Base-by-base conservation (phyloP, 2,797 vertebrate species). In the Notamacropus eugenii region DNA sequence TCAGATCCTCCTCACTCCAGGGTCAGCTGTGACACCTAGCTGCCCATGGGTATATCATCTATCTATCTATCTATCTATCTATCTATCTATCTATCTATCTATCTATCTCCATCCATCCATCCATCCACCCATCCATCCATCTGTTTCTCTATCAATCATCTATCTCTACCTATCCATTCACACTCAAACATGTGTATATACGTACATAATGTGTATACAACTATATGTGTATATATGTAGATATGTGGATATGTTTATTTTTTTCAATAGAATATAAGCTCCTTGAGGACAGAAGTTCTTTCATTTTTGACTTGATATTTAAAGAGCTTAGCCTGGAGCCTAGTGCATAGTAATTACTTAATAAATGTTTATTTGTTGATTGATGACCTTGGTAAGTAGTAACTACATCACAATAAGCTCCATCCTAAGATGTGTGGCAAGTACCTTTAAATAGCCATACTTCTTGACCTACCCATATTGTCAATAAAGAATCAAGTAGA, bases 311-410 rank as follows among this genome's bases (percentile, higher is more conserved):
- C 8, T 46, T 24, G 74, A 82, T 22, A 82, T 82, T 82, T 82
- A 82, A 82, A 46, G 29, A 10, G 40, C 22, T 82, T 46, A 82
- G 1, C 14, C 62, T 67, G 5, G 62, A 67, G 4, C 28, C 28
- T 93, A 57, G 90, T 40, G 24, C 11, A 90, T 96, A 97, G 92
- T 92, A 90, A 93, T 90, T 5, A 93, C 29, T 67, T 95, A 82
- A 93, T 95, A 74, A 74, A 82, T 46, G 9, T 19, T 46, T 27
- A 46, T 46, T 19, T 92, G 93, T 82, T 54, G 92, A n/a, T 74
- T 93, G 74, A n/a, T 91, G 90, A 94, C 1, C 12, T 90, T 87
- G 55, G 56, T 31, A 74, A 46, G 29, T 94, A 90, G 3, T 27
- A 82, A 82, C 40, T 40, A 24, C 46, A 11, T 82, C n/a, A 19